Conservation (phyloP, 2,888 invertebrate species). For the Epicampocera succincta region DNA sequence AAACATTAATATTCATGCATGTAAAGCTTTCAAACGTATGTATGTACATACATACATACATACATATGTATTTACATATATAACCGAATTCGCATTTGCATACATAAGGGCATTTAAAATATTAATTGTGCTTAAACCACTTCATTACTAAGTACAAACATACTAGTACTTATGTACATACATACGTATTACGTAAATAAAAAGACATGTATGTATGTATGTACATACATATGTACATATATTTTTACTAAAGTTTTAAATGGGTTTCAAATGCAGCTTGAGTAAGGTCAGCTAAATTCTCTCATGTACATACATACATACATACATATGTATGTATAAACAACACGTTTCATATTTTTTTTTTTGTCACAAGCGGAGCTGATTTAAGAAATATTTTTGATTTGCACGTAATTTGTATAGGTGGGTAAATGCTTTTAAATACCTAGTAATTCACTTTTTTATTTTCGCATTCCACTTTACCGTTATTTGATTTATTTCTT, state of each 20-base stretch:
- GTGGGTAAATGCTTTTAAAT: conserved; percentile 5
- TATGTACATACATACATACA: neutral
- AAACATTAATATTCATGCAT: neutral
- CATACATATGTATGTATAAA: too few relatives aligned
- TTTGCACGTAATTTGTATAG: conserved; percentile 12
- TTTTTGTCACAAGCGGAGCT: neutral
- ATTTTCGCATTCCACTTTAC: conserved; percentile 29
- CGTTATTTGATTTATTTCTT: conserved; percentile 36
- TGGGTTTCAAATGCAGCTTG: neutral
- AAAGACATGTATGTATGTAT: neutral
- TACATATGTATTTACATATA: neutral
- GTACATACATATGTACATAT: neutral
- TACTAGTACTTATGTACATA: neutral
- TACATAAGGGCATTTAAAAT: neutral
- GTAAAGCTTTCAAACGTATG: neutral
- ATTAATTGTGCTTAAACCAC: too few relatives aligned
- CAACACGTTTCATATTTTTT: conserved; percentile 32
- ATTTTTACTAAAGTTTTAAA: too few relatives aligned
- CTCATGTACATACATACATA: too few relatives aligned
- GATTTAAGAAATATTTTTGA: conserved; percentile 15
- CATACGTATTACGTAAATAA: neutral
- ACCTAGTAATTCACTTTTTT: conserved; percentile 28
- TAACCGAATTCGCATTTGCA: too few relatives aligned
- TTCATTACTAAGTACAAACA: too few relatives aligned
- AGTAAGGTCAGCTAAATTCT: conserved; percentile 50